Evolutionary conservation across 1,140 invertebrate genomes (phyloP).

Genomic region (Anastrepha ludens): DNA sequence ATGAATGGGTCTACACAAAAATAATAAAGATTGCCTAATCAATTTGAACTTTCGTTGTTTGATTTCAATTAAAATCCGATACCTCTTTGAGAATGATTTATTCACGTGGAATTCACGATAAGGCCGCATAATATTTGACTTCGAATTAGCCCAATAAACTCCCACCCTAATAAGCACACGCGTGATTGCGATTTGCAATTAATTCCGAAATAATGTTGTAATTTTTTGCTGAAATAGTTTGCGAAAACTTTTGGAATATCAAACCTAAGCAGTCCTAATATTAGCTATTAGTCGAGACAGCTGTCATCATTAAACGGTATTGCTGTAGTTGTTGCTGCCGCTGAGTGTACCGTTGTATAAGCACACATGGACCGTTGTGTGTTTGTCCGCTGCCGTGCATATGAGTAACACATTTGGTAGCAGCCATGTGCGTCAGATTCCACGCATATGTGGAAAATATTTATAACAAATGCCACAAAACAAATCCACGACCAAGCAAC

Average conservation of each 20-base stretch:
- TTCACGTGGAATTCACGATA: too few species aligned
- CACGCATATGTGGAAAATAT: slow-evolving; percentile 50
- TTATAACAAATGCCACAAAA: slow-evolving; percentile 45
- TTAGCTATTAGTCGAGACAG: not conserved
- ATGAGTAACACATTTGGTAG: not conserved
- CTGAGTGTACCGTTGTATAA: too few species aligned
- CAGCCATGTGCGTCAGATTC: slow-evolving; percentile 36
- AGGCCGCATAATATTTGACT: too few species aligned
- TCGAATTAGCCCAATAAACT: not conserved
- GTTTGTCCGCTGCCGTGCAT: not conserved
- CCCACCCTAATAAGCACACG: not conserved
- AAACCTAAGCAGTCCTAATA: not conserved
- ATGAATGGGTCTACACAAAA: too few species aligned
- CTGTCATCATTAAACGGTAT: too few species aligned
- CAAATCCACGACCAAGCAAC: slow-evolving; percentile 36
- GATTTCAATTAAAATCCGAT: too few species aligned
- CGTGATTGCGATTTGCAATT: not conserved
- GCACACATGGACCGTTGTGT: not conserved
- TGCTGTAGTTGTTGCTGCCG: too few species aligned
- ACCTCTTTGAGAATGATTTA: too few species aligned
- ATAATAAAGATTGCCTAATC: too few species aligned
- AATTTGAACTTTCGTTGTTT: too few species aligned
- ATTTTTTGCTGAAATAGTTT: not conserved
- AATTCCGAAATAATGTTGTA: not conserved
- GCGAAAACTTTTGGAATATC: not conserved